Evolutionary conservation across 2,113 vertebrate genomes (phyloP).

Genomic region (Gasterosteus aculeatus): DNA sequence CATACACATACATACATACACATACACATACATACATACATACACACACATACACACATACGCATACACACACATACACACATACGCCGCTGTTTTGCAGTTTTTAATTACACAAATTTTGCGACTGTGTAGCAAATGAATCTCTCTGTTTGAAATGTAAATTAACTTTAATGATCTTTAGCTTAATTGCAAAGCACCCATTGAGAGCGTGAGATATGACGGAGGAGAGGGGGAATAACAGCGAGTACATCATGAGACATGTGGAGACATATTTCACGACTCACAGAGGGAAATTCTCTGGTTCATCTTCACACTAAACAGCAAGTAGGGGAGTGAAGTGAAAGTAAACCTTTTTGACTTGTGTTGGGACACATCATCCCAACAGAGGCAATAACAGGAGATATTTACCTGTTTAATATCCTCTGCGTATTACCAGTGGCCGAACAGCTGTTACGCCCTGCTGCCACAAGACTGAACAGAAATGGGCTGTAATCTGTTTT

Average conservation of each 20-base stretch:
- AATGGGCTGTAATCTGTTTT: slow-evolving; percentile 45
- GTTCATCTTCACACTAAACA: neutral
- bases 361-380: neutral
- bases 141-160: slow-evolving; percentile 8
- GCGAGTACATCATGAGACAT: neutral
- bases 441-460: slow-evolving; percentile 9
- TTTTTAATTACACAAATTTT: slow-evolving; percentile 13
- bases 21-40: too few species aligned
- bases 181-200: neutral
- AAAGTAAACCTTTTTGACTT: neutral
- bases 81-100: neutral
- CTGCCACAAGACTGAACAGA: slow-evolving; percentile 5
- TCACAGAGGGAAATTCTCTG: neutral
- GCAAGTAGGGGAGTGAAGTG: neutral
- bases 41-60: too few species aligned
- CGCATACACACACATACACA: too few species aligned
- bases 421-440: too few species aligned
- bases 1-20: too few species aligned
- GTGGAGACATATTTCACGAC: neutral
- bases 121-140: neutral
- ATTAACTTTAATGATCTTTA: slow-evolving; percentile 17
- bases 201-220: neutral
- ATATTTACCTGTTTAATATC: neutral
- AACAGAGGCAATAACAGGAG: neutral
- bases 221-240: neutral